Evolutionary conservation across 2,113 vertebrate species (phyloP).

Genomic region (Vidua chalybeata): DNA sequence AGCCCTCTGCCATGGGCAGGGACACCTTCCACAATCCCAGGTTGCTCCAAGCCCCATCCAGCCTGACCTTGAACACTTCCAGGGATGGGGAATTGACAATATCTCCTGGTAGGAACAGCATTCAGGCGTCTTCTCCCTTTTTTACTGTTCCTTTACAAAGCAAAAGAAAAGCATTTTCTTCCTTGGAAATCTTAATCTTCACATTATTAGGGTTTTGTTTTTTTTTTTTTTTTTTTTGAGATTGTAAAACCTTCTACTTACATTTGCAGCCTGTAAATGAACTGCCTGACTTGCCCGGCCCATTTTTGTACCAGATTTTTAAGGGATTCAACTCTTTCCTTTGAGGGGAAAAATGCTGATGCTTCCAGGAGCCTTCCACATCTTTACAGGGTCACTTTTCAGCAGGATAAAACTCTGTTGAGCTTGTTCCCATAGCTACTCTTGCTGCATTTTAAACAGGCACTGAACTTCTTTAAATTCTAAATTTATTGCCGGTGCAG

Average conservation of each 20-base stretch:
- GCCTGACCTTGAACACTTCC: background rate
- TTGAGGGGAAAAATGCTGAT: background rate
- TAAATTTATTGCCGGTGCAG: conserved; percentile 73
- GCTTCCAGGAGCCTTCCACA: background rate
- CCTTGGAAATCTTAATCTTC: background rate
- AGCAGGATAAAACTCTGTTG: background rate
- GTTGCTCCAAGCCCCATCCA: background rate
- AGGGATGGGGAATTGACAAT: background rate
- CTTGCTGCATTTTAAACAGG: background rate
- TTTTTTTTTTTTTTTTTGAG: background rate
- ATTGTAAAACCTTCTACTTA: background rate
- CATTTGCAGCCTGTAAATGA: background rate
- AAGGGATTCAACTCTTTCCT: background rate
- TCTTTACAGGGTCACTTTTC: background rate
- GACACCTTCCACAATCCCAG: background rate
- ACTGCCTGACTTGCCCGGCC: background rate
- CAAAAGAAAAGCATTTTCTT: background rate
- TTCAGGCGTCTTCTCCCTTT: background rate
- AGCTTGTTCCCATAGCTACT: background rate
- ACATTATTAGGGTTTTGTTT: background rate
- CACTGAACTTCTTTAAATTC: conserved; percentile 19
- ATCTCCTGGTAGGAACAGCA: background rate
- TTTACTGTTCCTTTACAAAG: background rate
- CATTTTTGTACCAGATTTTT: background rate
- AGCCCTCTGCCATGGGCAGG: background rate